Base-by-base conservation (phyloP, 2,113 vertebrate genomes). In the Malurus elegans region DNA sequence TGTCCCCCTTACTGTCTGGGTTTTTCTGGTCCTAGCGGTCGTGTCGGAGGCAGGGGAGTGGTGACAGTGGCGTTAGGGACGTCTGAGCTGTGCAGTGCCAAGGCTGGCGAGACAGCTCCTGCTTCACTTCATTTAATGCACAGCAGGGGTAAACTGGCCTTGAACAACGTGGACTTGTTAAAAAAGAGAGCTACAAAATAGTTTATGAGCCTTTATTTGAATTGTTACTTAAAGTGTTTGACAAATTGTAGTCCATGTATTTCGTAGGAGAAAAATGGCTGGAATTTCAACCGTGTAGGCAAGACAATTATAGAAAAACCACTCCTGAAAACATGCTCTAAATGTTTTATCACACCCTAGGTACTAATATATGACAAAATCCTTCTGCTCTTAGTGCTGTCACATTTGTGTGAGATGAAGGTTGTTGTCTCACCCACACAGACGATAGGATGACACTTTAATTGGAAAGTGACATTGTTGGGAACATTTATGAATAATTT, bases 401-500 rank as follows among this genome's bases (percentile, higher is more conserved):
- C 47, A 87, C 92, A 76, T 94, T 96, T 88, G 45, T 93, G 67
- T 64, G 84, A 95, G 84, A 94, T 95, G 84, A 93, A 96, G 91
- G 81, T 92, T 95, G 89, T 91, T 90, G 91, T 86, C 87, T 96
- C 92, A 86, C 81, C 92, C 94, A 95, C 92, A 94, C 66, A 96
- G 74, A 88, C 2, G 19, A 95, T 56, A 78, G 38, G 74, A 95
- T 93, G 96, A 96, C 94, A 96, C 89, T 96, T 95, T 92, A 95
- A 95, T 95, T 96, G 93, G 78, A 91, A 95, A 92, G 90, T 91
- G 95, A 87, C 93, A 92, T 95, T 95, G 91, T 91, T 95, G 70
- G 84, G 84, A 95, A 95, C 80, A 90, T 91, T 92, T 91, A 94
- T 97, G 90, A 97, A 96, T 96, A 91, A 95, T 95, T 96, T 93